Evolutionary conservation across 2,797 vertebrate genomes (phyloP), one percentile per base, ranked within the genome.

Genomic region (Adelosebastes latens): DNA sequence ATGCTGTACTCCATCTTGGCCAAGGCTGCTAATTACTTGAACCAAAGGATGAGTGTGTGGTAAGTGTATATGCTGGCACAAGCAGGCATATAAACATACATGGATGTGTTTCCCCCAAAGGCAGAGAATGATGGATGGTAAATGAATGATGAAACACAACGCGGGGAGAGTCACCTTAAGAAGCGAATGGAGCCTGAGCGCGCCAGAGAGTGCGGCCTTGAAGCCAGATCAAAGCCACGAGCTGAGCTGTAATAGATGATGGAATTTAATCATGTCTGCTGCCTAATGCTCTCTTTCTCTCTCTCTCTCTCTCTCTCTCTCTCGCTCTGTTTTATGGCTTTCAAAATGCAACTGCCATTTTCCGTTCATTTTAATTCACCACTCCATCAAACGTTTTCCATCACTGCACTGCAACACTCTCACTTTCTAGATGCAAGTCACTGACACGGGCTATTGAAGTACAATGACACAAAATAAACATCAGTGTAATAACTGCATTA

Each of bases 201-300:
- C 60, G 67, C 86, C 72, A 73, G 52, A 86, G 83, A 89, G 79
- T 89, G 84, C 36, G 84, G 92, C 94, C 94, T 94, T 95, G 92
- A 95, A 94, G 91, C 88, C 79, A 72, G 92, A 94, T 94, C 93
- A 95, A 94, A 95, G 93, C 88, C 64, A 39, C 6, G 56, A 88
- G 86, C 67, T 12, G 63, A 86, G 86, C 84, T 61, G 75, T 92
- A 93, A 95, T 90, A 92, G 89, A 93, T 92, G 89, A 88, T 89
- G 80, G 93, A 91, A 91, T 94, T 90, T 91, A 95, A 94, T 93
- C 88, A 91, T 90, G 86, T 93, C 90, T 88, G 82, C 85, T 78
- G 72, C 63, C 84, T 78, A 72, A 82, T 55, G 2, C 65, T 36
- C 42, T 20, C 73, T 49, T 39, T 42, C 55, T 62, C 29, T 58